Evolutionary conservation across 2,888 invertebrate species (phyloP).

Genomic region (Stenodera caucasica): DNA sequence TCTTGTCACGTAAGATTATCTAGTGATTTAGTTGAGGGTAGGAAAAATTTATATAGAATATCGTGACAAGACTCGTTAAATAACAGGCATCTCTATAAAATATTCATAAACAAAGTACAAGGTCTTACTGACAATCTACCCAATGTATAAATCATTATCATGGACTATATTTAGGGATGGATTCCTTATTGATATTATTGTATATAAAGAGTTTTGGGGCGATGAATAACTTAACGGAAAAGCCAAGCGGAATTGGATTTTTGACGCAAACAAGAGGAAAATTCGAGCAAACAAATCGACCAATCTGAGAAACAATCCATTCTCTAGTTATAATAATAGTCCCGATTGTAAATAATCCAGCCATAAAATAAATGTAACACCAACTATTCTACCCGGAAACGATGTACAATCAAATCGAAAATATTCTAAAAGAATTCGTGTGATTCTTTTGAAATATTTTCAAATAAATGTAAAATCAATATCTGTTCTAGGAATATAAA

Average conservation of each 20-base stretch:
- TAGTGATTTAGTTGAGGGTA: background rate
- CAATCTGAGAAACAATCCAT: constrained; percentile 25
- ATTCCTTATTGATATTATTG: background rate
- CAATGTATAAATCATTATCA: constrained; percentile 23
- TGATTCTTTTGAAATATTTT: background rate
- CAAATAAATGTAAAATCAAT: background rate
- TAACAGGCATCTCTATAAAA: constrained; percentile 16
- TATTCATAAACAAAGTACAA: constrained; percentile 17
- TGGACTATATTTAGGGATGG: constrained; percentile 17
- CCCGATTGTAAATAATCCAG: constrained; percentile 23
- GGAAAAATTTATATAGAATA: constrained; percentile 11
- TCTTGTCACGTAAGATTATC: background rate
- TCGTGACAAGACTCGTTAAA: constrained; percentile 24
- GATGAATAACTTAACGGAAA: too few relatives aligned
- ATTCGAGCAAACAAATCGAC: constrained; percentile 14
- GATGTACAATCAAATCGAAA: constrained; percentile 24
- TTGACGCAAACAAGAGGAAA: too few relatives aligned
- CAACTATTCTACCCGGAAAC: constrained; percentile 17
- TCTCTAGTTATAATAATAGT: too few relatives aligned
- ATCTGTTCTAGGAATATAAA: background rate
- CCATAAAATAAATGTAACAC: constrained; percentile 27
- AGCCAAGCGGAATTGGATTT: background rate
- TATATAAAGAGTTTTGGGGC: too few relatives aligned
- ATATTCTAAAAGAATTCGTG: background rate
- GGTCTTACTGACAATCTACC: constrained; percentile 21